A percentile compares a stretch with the other conserved stretches of the same genome.
These are phyloP conservation scores for Tenthredo scrophulariae DNA, from an alignment of 2,888 invertebrate genomes.

Conservation along the genomic window DNA sequence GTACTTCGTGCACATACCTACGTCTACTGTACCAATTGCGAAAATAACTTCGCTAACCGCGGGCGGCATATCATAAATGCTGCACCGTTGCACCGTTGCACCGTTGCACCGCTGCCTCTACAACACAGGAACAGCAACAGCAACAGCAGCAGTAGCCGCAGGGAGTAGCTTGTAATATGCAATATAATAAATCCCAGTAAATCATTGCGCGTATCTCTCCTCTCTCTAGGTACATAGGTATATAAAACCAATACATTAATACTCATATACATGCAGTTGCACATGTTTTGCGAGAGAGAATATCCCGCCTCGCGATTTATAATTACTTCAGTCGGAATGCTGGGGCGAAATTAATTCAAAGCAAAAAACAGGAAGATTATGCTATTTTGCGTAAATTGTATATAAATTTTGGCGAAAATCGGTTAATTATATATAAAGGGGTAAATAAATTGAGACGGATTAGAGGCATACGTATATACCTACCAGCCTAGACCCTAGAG, in stretches of 20 bases:
- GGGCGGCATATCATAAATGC: constrained; percentile 17
- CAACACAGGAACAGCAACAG: not conserved
- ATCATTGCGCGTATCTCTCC: not conserved
- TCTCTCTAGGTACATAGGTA: not conserved
- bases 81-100: not conserved
- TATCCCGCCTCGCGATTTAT: not conserved
- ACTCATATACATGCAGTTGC: not conserved
- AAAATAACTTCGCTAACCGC: constrained; percentile 5
- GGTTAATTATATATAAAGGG: too few relatives aligned
- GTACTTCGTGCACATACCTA: not conserved
- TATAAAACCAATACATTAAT: too few relatives aligned
- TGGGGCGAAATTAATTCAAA: not conserved
- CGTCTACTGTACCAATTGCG: not conserved
- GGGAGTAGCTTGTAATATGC: constrained; percentile 12
- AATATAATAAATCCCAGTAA: not conserved
- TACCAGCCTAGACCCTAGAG: not conserved
- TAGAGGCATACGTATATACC: not conserved
- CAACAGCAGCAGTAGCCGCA: not conserved
- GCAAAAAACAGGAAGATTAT: not conserved
- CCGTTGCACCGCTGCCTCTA: not conserved
- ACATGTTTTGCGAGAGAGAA: not conserved
- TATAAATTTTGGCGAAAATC: not conserved
- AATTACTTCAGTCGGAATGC: not conserved
- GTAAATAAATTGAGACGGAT: not conserved
- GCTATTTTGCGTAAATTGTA: not conserved